These are phyloP conservation scores for Coptotermes formosanus DNA, from an alignment of 1,140 invertebrate genomes.

Conservation along the genomic window DNA sequence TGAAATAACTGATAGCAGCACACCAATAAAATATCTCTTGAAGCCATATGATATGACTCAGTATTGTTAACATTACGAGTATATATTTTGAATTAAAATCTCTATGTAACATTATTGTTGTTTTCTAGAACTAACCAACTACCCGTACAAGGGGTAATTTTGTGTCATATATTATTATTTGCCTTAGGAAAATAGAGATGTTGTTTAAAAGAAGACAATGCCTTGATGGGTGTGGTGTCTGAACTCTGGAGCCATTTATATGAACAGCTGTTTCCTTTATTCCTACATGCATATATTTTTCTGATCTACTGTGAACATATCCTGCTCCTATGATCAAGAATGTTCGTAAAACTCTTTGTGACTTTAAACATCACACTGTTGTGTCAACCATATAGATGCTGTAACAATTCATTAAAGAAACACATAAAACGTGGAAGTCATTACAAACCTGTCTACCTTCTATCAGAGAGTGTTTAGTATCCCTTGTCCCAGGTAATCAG, in stretches of 20 bases:
- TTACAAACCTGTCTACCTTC: not conserved
- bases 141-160: constrained; percentile 35
- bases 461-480: not conserved
- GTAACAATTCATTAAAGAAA: not conserved
- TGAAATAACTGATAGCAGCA: not conserved
- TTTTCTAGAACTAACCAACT: constrained; percentile 21
- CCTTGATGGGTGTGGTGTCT: not conserved
- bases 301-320: not conserved
- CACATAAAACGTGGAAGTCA: not conserved
- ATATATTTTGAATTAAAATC: constrained; percentile 19
- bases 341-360: not conserved
- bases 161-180: constrained; percentile 28
- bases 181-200: constrained; percentile 26
- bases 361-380: not conserved
- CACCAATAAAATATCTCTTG: not conserved
- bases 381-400: not conserved
- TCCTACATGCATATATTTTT: not conserved
- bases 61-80: not conserved
- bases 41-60: not conserved
- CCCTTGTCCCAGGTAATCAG: not conserved
- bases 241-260: not conserved
- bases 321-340: not conserved
- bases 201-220: constrained; percentile 9
- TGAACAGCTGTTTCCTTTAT: not conserved
- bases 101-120: constrained; percentile 28